Evolutionary conservation across 2,113 vertebrate genomes (phyloP), one percentile per base, ranked within the genome.

Genomic region (Catharus fuscescens): DNA sequence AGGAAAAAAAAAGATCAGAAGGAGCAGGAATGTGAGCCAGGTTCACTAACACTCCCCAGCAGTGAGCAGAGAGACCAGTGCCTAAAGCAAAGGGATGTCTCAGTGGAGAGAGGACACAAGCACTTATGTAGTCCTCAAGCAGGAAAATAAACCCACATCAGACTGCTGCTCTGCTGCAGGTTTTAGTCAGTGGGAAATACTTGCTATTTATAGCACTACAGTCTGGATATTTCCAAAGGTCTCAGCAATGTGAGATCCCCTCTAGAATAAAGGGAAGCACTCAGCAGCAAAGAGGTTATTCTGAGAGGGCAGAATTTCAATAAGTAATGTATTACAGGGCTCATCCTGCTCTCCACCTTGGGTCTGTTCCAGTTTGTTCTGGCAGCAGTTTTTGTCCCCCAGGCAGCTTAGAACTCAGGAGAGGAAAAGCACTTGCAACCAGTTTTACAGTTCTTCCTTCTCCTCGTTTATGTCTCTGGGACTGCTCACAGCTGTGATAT

Each of bases 121-220:
- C 71, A 71, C 65, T 92, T 74, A 20, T 25, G 52, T 89, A 91
- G 88, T 93, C 76, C 61, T 92, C 69, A 45, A 95, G 86, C 60
- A 91, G 83, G 50, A 84, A 91, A 89, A 81, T 20, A 76, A 90
- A 50, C 59, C 53, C 25, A 79, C 25, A 10, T 81, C 91, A 79
- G 45, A 66, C 73, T 92, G 91, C 91, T 95, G 86, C 69, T 95
- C 31, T 26, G 80, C 93, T 88, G 69, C 77, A 87, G 61, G 61
- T 92, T 95, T 87, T 42, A 93, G 88, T 74, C 70, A 87, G 84
- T 92, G 91, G 91, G 94, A 96, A 94, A 95, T 18, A 88, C 94
- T 48, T 0, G 3, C 94, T 93, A 95, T 95, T 96, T 95, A 92
- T 95, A 95, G 91, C 53, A 24, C 28, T 52, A 64, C 31, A 65